Evolutionary conservation across 2,888 invertebrate species (phyloP).

Genomic region (Sipha maydis): DNA sequence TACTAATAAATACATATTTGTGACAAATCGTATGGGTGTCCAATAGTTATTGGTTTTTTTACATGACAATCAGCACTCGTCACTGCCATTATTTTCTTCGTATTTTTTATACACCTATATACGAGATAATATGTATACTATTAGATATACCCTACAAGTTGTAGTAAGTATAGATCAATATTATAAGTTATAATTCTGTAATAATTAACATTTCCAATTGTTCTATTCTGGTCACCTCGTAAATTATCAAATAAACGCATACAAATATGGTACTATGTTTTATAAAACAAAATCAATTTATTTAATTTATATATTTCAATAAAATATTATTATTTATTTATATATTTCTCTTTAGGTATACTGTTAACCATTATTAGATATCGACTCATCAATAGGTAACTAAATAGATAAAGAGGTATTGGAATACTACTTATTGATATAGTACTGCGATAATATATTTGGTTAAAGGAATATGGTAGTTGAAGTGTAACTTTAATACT

Average conservation of each 20-base stretch:
- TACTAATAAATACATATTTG: background rate
- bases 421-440: background rate
- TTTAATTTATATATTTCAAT: no score
- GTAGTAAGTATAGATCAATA: no score
- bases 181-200: no score
- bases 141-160: no score
- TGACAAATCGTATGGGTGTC: background rate
- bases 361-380: no score
- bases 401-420: no score
- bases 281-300: no score
- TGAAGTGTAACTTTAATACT: background rate
- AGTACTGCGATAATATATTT: background rate
- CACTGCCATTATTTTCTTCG: background rate
- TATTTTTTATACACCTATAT: background rate
- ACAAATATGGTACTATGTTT: background rate
- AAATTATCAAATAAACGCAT: background rate
- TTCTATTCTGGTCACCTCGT: background rate
- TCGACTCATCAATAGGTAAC: no score
- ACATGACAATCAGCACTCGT: background rate
- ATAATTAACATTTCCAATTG: no score
- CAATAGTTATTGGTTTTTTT: background rate
- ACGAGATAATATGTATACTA: no score
- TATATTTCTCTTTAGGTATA: no score
- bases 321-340: no score
- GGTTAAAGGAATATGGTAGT: background rate